Conservation (phyloP, 2,888 invertebrate genomes). For the Schizaphis graminum region DNA sequence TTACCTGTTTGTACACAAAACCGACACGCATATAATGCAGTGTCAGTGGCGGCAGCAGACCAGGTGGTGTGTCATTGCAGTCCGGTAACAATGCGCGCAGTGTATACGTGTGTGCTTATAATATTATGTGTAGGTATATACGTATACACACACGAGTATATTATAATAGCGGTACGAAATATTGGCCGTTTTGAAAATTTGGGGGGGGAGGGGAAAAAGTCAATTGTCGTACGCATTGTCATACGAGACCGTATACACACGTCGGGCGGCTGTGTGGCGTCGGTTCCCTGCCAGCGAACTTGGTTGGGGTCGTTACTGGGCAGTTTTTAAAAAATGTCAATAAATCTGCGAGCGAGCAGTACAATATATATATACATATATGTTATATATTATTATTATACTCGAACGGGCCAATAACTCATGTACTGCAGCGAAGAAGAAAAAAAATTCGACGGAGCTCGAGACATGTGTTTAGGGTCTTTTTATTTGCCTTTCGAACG, state of each 20-base stretch:
- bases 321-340: conserved; percentile 4
- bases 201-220: conserved; percentile 7
- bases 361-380: not conserved
- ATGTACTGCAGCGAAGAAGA: not conserved
- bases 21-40: conserved; percentile 41
- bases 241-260: too few species aligned
- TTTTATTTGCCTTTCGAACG: not conserved
- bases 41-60: not conserved
- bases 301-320: not conserved
- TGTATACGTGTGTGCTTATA: not conserved
- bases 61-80: conserved; percentile 22
- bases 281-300: not conserved
- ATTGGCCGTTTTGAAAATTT: conserved; percentile 31
- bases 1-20: conserved; percentile 63
- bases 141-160: not conserved
- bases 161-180: conserved; percentile 18
- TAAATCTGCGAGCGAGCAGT: conserved; percentile 31
- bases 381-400: not conserved
- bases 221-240: conserved; percentile 35
- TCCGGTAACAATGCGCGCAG: not conserved
- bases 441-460: not conserved
- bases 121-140: not conserved
- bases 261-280: not conserved
- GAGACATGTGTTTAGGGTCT: not conserved
- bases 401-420: not conserved